Evolutionary conservation across 2,113 vertebrate genomes (phyloP).

Genomic region (Erpornis zantholeuca): DNA sequence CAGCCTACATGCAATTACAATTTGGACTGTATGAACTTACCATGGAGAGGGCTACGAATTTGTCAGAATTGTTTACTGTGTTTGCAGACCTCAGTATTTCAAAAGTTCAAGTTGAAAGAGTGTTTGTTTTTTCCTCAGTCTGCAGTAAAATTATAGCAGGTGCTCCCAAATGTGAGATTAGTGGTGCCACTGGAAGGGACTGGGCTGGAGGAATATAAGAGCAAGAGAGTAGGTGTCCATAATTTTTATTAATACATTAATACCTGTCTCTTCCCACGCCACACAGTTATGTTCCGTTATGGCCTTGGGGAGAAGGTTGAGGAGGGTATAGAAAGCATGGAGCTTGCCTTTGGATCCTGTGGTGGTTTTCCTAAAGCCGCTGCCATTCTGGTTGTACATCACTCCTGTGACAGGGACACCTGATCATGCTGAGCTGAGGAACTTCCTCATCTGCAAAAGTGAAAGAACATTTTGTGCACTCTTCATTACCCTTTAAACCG

Average conservation of each 20-base stretch:
- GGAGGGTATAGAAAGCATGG: rapidly evolving
- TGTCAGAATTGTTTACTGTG: neutral
- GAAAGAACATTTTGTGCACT: neutral
- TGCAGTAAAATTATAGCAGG: neutral
- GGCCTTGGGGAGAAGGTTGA: neutral
- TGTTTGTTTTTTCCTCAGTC: neutral
- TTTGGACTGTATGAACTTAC: neutral
- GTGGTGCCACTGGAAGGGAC: neutral
- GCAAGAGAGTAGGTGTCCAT: neutral
- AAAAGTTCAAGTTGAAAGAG: neutral
- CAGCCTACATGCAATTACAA: neutral
- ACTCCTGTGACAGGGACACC: neutral
- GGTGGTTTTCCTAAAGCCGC: neutral
- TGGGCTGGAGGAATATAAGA: neutral
- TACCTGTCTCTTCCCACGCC: neutral
- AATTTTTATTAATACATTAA: neutral
- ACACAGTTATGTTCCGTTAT: no score
- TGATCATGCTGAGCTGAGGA: neutral
- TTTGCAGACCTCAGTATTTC: neutral
- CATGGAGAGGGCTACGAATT: neutral
- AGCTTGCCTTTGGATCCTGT: neutral
- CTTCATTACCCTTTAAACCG: slow-evolving; percentile 2
- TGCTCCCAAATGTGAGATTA: neutral
- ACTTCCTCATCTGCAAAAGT: neutral
- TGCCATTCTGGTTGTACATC: neutral